Evolutionary conservation across 2,888 invertebrate genomes (phyloP).

Genomic region (Athalia circularis): DNA sequence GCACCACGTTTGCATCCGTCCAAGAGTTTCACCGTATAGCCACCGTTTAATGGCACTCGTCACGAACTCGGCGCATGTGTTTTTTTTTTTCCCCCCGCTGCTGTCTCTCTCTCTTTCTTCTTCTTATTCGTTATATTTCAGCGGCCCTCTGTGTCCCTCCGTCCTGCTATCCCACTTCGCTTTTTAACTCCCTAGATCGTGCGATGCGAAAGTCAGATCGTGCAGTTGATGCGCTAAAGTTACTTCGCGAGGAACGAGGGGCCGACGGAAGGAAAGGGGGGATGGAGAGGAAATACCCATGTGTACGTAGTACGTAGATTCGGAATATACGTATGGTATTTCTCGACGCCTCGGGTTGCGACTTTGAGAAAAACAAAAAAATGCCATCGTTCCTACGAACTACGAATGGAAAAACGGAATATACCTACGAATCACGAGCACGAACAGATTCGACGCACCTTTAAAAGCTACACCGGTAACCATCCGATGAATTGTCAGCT

Average conservation of each 20-base stretch:
- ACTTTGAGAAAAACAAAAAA: background rate
- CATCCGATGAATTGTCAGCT: conserved; percentile 38
- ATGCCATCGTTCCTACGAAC: background rate
- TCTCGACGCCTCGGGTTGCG: background rate
- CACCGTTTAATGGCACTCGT: background rate
- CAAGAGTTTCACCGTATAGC: background rate
- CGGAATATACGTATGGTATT: background rate
- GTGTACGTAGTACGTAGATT: background rate
- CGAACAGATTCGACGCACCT: conserved; percentile 10
- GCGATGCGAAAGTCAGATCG: conserved; percentile 29
- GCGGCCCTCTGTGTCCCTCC: background rate
- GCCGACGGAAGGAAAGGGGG: background rate
- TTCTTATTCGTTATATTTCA: too few species aligned
- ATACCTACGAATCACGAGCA: background rate
- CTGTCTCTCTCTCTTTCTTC: background rate
- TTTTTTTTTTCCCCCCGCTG: background rate
- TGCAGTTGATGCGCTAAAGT: conserved; percentile 1
- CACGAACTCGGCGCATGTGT: conserved; percentile 1
- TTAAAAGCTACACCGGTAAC: background rate
- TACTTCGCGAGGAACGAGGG: background rate
- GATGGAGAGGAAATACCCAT: background rate
- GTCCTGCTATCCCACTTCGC: background rate
- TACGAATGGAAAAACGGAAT: background rate
- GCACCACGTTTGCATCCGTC: too few species aligned
- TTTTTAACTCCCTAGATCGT: background rate